A percentile compares a stretch with the other conserved stretches of the same genome.
Evolutionary conservation across 2,113 vertebrate species (phyloP).

Genomic region (Oxygymnocypris stewartii): DNA sequence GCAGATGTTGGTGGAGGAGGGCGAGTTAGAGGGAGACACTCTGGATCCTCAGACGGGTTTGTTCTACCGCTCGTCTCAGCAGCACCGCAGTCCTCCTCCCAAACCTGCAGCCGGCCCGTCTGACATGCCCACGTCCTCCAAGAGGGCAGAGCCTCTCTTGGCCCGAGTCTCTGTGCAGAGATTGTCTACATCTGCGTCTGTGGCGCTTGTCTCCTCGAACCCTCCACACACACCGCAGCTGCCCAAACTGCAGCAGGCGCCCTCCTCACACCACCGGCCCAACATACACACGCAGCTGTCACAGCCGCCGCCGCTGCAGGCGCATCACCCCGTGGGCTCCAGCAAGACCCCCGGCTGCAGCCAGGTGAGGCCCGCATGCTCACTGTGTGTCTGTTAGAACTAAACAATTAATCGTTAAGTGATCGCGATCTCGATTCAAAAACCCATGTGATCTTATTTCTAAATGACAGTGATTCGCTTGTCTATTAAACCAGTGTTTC

Average conservation of each 20-base stretch:
- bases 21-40: slow-evolving; percentile 94
- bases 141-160: slow-evolving; percentile 78
- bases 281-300: slow-evolving; percentile 85
- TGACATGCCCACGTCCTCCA: slow-evolving; percentile 78
- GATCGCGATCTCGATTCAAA: too few species aligned
- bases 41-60: slow-evolving; percentile 97
- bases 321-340: slow-evolving; percentile 84
- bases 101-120: slow-evolving; percentile 63
- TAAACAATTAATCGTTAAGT: too few species aligned
- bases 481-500: too few species aligned
- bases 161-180: slow-evolving; percentile 68
- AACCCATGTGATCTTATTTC: too few species aligned
- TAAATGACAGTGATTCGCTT: too few species aligned
- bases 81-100: slow-evolving; percentile 69
- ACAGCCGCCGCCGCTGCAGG: slow-evolving; percentile 83
- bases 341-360: slow-evolving; percentile 82
- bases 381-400: too few species aligned
- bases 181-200: slow-evolving; percentile 62
- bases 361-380: slow-evolving; percentile 78
- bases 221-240: slow-evolving; percentile 84
- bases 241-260: slow-evolving; percentile 93
- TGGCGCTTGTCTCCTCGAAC: slow-evolving; percentile 84
- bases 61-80: slow-evolving; percentile 89
- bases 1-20: slow-evolving; percentile 82
- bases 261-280: slow-evolving; percentile 91